Conservation (phyloP, 1,140 invertebrate genomes). For the Hestina assimilis region DNA sequence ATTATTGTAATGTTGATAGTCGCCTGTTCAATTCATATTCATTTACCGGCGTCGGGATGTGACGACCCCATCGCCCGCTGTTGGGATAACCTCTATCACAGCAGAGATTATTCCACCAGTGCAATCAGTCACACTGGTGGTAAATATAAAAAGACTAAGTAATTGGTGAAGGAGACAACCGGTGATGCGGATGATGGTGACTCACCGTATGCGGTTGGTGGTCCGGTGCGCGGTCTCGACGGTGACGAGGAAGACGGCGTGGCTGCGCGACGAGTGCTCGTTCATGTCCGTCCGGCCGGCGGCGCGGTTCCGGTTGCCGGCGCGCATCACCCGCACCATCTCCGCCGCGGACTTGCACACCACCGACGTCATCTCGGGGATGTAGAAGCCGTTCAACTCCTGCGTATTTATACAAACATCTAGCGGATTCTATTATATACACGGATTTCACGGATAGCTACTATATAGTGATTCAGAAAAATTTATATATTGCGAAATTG, state of each 20-base stretch:
- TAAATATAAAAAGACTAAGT: neutral
- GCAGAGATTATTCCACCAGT: no score
- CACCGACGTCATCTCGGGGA: constrained; percentile 93
- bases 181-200: neutral
- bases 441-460: no score
- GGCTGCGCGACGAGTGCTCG: constrained; percentile 97
- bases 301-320: constrained; percentile 93
- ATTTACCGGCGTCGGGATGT: no score
- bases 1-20: no score
- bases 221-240: constrained; percentile 95
- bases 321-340: constrained; percentile 92
- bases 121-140: no score
- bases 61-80: no score
- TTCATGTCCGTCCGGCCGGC: constrained; percentile 99
- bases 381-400: constrained; percentile 92
- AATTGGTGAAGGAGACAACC: neutral
- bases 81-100: no score
- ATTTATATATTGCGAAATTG: no score
- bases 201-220: constrained; percentile 79
- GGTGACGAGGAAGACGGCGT: constrained; percentile 99
- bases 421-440: no score
- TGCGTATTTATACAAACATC: constrained; percentile 31
- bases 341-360: constrained; percentile 95
- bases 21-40: no score
- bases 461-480: no score